A percentile compares a stretch with the other conserved stretches of the same genome.
phyloP scores from a whole-genome alignment of 2,113 vertebrate genomes.

The Atherinomorus stipes region DNA sequence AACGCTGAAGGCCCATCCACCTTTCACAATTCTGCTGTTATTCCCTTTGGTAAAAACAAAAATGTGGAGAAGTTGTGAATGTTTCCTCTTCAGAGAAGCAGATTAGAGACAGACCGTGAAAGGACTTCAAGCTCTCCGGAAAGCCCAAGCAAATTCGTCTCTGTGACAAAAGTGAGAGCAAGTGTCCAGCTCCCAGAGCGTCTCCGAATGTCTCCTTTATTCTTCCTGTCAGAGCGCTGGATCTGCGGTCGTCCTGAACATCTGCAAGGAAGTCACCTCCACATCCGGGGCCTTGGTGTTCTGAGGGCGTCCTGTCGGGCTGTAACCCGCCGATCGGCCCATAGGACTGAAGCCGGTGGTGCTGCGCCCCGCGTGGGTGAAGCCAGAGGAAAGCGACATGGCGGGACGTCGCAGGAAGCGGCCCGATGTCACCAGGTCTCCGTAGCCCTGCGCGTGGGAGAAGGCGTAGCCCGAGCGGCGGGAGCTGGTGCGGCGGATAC shows the following conservation, averaged over 20 bases:
- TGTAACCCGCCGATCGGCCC: slow-evolving; percentile 82
- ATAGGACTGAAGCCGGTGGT: slow-evolving; percentile 76
- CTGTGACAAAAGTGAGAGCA: background rate
- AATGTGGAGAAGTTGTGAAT: background rate
- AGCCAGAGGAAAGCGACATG: slow-evolving; percentile 42
- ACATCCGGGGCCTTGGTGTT: slow-evolving; percentile 66
- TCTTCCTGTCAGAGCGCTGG: slow-evolving; percentile 29
- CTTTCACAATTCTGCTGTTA: background rate
- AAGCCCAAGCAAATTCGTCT: background rate
- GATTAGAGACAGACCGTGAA: background rate
- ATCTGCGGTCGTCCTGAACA: slow-evolving; percentile 73
- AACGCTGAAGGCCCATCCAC: background rate
- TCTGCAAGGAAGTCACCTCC: slow-evolving; percentile 80
- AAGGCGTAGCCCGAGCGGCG: slow-evolving; percentile 95
- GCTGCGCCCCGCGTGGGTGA: slow-evolving; percentile 63
- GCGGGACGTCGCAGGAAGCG: slow-evolving; percentile 83
- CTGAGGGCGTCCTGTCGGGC: slow-evolving; percentile 75
- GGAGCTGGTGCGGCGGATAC: slow-evolving; percentile 81
- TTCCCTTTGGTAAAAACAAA: background rate
- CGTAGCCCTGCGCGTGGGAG: slow-evolving; percentile 93
- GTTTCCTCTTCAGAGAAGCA: background rate
- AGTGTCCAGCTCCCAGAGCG: background rate
- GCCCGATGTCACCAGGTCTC: slow-evolving; percentile 91
- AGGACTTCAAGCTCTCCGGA: slow-evolving; percentile 8
- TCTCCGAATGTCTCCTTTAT: background rate